Evolutionary conservation across 2,888 invertebrate species (phyloP).

Genomic region (Andrena marginata): DNA sequence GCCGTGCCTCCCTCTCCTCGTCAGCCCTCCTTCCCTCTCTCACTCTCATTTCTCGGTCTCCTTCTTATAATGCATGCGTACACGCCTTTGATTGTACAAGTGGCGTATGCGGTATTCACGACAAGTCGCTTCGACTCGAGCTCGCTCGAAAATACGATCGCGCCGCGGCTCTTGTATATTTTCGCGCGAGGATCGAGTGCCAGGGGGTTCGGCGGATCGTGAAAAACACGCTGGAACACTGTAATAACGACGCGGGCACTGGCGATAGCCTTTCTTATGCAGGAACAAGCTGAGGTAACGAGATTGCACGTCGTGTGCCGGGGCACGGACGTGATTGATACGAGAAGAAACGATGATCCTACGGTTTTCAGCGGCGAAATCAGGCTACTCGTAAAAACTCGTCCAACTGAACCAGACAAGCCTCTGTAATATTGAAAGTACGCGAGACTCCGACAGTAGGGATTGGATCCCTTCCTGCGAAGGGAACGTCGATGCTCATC

Average conservation of each 20-base stretch:
- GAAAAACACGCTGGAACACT: neutral
- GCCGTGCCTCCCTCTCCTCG: neutral
- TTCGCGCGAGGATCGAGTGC: constrained; percentile 33
- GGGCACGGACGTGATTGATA: too few species aligned
- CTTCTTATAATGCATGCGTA: constrained; percentile 62
- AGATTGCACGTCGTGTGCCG: too few species aligned
- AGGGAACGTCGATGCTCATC: too few species aligned
- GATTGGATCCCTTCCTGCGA: too few species aligned
- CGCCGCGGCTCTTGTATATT: constrained; percentile 26
- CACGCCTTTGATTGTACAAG: constrained; percentile 71
- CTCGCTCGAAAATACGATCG: constrained; percentile 60
- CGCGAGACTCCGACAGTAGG: too few species aligned
- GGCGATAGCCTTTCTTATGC: neutral
- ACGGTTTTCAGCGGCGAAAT: too few species aligned
- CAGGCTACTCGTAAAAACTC: too few species aligned
- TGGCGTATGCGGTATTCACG: constrained; percentile 57
- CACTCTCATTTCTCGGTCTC: constrained; percentile 30
- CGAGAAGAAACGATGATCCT: too few species aligned
- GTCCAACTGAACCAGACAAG: too few species aligned
- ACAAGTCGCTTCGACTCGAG: constrained; percentile 42
- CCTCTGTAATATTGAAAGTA: too few species aligned
- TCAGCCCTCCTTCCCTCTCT: constrained; percentile 10
- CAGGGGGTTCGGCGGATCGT: neutral
- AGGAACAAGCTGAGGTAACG: too few species aligned
- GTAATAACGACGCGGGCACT: neutral